Evolutionary conservation across 2,888 invertebrate genomes (phyloP).

Genomic region (Sphaerophoria taeniata): DNA sequence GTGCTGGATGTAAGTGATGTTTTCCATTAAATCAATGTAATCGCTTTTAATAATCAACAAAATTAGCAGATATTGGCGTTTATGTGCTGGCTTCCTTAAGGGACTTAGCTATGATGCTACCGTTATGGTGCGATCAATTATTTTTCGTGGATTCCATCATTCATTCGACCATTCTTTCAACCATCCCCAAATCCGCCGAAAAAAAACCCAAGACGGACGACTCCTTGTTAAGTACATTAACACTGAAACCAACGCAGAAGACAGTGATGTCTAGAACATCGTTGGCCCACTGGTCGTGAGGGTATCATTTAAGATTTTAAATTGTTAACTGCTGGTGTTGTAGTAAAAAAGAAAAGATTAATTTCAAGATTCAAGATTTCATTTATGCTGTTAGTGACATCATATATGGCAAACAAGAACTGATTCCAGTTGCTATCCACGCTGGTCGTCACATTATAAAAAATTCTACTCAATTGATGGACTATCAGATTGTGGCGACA

Average conservation of each 20-base stretch:
- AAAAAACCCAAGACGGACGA: constrained; percentile 75
- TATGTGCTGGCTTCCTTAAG: no score
- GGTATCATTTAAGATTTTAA: constrained; percentile 90
- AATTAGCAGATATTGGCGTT: no score
- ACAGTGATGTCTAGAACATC: constrained; percentile 9
- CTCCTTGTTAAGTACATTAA: no score
- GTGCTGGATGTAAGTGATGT: no score
- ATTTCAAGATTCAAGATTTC: constrained; percentile 89
- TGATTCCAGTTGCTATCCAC: constrained; percentile 98
- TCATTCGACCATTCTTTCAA: no score
- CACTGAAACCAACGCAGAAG: no score
- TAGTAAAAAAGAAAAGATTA: constrained; percentile 88
- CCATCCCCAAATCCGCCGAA: no score
- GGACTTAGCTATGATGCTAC: no score
- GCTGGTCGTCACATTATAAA: constrained; percentile 92
- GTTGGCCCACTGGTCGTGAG: constrained; percentile 91
- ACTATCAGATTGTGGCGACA: constrained; percentile 94
- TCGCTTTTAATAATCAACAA: no score
- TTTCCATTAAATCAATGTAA: no score
- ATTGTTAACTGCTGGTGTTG: constrained; percentile 89
- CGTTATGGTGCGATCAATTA: no score
- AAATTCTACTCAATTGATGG: constrained; percentile 87
- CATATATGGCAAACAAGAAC: constrained; percentile 91
- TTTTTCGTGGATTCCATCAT: no score
- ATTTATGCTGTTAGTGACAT: constrained; percentile 98